Evolutionary conservation across 2,888 invertebrate genomes (phyloP).

Genomic region (Teleogryllus oceanicus): DNA sequence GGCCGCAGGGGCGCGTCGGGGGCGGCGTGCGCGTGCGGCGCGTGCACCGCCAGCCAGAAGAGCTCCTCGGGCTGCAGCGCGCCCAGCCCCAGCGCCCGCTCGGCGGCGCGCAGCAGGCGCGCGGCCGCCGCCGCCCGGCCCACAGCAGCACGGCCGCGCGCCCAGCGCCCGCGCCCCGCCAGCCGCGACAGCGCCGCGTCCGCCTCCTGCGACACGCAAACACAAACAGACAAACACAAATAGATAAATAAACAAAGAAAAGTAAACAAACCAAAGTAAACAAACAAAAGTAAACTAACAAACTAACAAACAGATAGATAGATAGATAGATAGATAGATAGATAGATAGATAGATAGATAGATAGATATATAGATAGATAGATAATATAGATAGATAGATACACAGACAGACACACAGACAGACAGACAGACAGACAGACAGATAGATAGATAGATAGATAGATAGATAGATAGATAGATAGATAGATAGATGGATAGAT

Average conservation of each 20-base stretch:
- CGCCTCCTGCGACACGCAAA: not conserved
- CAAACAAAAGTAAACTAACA: not conserved
- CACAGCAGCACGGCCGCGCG: not conserved
- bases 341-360: no score
- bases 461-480: no score
- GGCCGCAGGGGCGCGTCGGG: not conserved
- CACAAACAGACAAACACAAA: not conserved
- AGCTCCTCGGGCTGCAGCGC: conserved; percentile 7
- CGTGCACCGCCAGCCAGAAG: not conserved
- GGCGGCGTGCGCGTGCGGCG: not conserved
- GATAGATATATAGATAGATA: no score
- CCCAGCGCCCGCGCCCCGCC: not conserved
- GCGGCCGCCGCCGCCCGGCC: not conserved
- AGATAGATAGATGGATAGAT: no score
- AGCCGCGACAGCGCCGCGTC: not conserved
- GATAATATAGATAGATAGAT: no score
- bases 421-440: no score
- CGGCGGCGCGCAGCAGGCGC: not conserved
- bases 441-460: no score
- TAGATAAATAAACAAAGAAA: not conserved
- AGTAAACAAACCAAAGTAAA: no score
- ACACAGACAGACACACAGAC: accelerated
- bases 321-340: no score
- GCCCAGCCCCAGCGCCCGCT: not conserved
- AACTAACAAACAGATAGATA: no score